phyloP scores from a whole-genome alignment of 2,113 vertebrate species.

The Tragelaphus strepsiceros region DNA sequence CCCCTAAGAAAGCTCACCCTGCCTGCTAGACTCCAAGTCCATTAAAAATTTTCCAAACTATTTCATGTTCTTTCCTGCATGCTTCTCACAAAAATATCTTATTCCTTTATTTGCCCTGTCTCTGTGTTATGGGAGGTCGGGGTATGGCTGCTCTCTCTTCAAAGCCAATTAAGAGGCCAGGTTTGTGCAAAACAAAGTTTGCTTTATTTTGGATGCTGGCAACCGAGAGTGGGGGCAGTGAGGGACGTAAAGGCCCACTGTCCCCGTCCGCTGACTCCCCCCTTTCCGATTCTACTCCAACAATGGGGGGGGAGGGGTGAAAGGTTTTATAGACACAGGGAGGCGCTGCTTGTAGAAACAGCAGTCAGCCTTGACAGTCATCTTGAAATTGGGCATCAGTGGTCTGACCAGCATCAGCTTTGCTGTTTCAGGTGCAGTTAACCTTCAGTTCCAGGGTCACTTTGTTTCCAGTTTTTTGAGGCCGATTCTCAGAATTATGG shows the following conservation, averaged over 20 bases:
- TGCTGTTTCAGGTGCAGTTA: neutral
- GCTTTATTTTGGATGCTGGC: neutral
- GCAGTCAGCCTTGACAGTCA: neutral
- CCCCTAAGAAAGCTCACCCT: neutral
- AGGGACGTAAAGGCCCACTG: neutral
- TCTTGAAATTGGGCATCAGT: neutral
- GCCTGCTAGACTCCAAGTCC: neutral
- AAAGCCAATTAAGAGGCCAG: neutral
- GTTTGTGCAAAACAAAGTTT: neutral
- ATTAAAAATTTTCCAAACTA: neutral
- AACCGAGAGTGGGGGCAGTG: rapidly evolving
- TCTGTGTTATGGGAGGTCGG: neutral
- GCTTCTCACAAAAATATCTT: neutral
- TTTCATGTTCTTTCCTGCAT: neutral
- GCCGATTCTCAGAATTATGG: neutral
- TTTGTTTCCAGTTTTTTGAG: neutral
- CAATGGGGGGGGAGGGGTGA: neutral
- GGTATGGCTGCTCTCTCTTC: neutral
- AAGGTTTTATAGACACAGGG: neutral
- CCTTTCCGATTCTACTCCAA: neutral
- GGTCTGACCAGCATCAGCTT: neutral
- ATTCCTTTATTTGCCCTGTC: too few species aligned
- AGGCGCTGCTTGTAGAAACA: neutral
- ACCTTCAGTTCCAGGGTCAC: neutral
- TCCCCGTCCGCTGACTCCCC: neutral